Percentiles rank a stretch among this genome's conserved stretches.
These are phyloP conservation scores for Ovibos moschatus DNA, from an alignment of 2,113 vertebrate species.

Conservation along the genomic window DNA sequence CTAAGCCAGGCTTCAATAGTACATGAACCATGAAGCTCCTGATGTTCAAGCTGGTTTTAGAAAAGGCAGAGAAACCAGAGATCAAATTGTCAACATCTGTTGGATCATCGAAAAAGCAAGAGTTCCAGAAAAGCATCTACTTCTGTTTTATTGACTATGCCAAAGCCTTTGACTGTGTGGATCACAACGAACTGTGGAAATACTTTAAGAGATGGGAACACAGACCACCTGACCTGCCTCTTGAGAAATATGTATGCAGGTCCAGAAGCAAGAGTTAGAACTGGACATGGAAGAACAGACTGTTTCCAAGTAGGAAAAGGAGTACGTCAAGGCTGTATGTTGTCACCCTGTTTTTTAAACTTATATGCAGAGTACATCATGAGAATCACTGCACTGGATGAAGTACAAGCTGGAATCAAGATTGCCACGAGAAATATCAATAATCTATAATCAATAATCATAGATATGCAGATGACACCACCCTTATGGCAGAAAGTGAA, in stretches of 20 bases:
- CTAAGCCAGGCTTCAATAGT: background rate
- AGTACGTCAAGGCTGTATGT: rapidly evolving
- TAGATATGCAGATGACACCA: background rate
- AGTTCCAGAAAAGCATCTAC: background rate
- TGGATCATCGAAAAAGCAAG: background rate
- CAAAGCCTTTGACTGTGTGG: background rate
- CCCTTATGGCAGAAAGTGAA: rapidly evolving
- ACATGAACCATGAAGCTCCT: rapidly evolving
- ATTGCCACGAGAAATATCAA: rapidly evolving
- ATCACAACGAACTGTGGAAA: background rate
- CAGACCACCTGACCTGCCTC: background rate
- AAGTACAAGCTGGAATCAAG: background rate
- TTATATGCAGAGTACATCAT: background rate
- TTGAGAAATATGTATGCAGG: background rate
- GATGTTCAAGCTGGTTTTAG: background rate
- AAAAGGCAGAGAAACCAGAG: background rate
- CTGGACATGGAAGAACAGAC: background rate
- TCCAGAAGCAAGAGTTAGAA: background rate
- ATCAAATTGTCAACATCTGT: background rate
- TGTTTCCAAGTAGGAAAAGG: background rate
- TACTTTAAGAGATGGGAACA: background rate
- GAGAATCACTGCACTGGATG: background rate
- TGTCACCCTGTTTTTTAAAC: background rate
- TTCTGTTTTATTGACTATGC: background rate
- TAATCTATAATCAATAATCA: background rate